phyloP scores from a whole-genome alignment of 2,888 invertebrate species.

The Sesia apiformis region DNA sequence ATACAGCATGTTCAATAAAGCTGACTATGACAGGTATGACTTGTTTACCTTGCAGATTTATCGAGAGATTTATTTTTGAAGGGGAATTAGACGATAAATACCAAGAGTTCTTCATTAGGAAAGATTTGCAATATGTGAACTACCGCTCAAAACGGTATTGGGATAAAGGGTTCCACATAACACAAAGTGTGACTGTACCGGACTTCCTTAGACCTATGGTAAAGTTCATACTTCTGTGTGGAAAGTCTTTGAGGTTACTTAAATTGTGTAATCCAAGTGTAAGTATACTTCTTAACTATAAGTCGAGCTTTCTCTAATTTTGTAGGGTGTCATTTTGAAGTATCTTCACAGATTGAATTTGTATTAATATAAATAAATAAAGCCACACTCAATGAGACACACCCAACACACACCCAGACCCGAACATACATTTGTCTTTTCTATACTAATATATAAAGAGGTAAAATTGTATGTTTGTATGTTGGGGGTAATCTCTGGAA shows the following conservation, averaged over 20 bases:
- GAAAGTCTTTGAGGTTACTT: conserved; percentile 81
- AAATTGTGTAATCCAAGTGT: conserved; percentile 82
- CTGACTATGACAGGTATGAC: background rate
- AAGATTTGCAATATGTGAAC: conserved; percentile 78
- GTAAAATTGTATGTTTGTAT: too few species aligned
- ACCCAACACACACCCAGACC: too few species aligned
- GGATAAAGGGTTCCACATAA: conserved; percentile 77
- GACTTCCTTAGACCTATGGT: conserved; percentile 79
- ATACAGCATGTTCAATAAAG: background rate
- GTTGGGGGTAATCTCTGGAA: too few species aligned
- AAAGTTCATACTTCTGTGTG: conserved; percentile 80
- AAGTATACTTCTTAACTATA: conserved; percentile 25
- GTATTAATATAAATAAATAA: too few species aligned
- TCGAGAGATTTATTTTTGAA: conserved; percentile 90
- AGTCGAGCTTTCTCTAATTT: too few species aligned
- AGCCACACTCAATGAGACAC: too few species aligned
- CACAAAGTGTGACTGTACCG: conserved; percentile 74
- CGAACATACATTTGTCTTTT: too few species aligned
- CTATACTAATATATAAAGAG: too few species aligned
- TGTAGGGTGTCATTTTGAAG: too few species aligned
- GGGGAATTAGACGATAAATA: conserved; percentile 86
- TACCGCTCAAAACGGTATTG: conserved; percentile 78
- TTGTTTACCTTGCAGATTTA: conserved; percentile 61
- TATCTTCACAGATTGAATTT: too few species aligned
- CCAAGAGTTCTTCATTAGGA: conserved; percentile 89